Evolutionary conservation across 2,888 invertebrate species (phyloP).

Genomic region (Spodoptera picta): DNA sequence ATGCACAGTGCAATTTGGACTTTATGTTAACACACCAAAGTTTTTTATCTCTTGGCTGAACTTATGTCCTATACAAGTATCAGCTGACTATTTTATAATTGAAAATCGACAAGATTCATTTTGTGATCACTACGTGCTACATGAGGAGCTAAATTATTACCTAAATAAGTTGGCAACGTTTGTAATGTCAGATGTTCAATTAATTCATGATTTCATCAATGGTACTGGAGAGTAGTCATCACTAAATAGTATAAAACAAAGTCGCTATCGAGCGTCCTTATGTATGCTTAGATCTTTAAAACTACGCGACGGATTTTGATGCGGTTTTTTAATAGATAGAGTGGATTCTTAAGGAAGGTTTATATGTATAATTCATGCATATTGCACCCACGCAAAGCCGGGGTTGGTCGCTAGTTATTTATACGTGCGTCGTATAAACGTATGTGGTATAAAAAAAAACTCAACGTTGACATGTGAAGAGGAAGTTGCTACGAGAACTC

Average conservation of each 20-base stretch:
- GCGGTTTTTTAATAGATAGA: no score
- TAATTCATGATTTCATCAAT: conserved; percentile 1
- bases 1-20: conserved; percentile 56
- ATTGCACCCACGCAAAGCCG: no score
- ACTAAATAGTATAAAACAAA: no score
- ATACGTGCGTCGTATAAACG: no score
- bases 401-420: no score
- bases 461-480: background rate
- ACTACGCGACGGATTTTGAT: no score
- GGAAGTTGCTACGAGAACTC: conserved; percentile 31
- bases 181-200: conserved; percentile 6
- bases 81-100: conserved; percentile 54
- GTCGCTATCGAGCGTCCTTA: no score
- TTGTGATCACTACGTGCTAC: conserved; percentile 37
- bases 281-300: no score
- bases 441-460: no score
- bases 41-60: conserved; percentile 19
- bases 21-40: conserved; percentile 50
- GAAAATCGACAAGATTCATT: conserved; percentile 56
- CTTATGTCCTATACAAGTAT: conserved; percentile 29
- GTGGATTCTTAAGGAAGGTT: no score
- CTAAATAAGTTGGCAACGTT: conserved; percentile 32
- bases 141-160: conserved; percentile 20
- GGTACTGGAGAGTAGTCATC: no score
- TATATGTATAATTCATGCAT: no score